These are phyloP conservation scores for Apotomis betuletana DNA, from an alignment of 2,888 invertebrate genomes.

Conservation along the genomic window DNA sequence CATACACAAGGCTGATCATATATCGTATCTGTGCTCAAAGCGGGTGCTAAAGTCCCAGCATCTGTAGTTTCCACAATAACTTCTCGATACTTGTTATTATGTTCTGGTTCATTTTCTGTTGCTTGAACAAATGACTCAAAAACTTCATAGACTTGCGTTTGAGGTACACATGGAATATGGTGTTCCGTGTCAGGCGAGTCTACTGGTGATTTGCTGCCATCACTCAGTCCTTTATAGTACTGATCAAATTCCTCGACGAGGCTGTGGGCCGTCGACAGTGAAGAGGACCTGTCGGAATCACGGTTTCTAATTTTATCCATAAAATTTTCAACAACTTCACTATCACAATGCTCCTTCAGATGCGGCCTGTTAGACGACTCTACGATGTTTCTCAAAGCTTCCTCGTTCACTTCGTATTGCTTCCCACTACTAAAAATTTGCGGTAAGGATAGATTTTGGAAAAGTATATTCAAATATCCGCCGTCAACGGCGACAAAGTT, in stretches of 20 bases:
- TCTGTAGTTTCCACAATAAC: constrained; percentile 41
- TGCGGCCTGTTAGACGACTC: constrained; percentile 59
- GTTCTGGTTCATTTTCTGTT: constrained; percentile 33
- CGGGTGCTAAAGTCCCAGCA: constrained; percentile 44
- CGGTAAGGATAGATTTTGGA: constrained; percentile 69
- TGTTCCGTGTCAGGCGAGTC: constrained; percentile 47
- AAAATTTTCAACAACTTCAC: constrained; percentile 60
- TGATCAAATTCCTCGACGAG: constrained; percentile 75
- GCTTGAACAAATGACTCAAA: constrained; percentile 46
- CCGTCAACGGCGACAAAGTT: constrained; percentile 74
- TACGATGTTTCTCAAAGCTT: constrained; percentile 70
- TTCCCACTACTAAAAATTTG: constrained; percentile 74
- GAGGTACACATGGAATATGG: constrained; percentile 41
- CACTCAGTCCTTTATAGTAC: constrained; percentile 66
- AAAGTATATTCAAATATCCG: constrained; percentile 73
- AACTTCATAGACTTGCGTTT: constrained; percentile 37
- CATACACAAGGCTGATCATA: constrained; percentile 44
- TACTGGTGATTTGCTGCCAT: constrained; percentile 52
- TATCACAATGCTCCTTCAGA: constrained; percentile 52
- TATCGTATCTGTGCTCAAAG: constrained; percentile 41
- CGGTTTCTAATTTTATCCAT: constrained; percentile 66
- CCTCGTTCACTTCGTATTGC: constrained; percentile 77
- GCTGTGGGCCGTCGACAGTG: constrained; percentile 75
- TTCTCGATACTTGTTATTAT: constrained; percentile 17
- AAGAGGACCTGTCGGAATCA: constrained; percentile 61